Evolutionary conservation across 1,140 invertebrate genomes (phyloP), one percentile per base, ranked within the genome.

Genomic region (Thaumetopoea pityocampa): DNA sequence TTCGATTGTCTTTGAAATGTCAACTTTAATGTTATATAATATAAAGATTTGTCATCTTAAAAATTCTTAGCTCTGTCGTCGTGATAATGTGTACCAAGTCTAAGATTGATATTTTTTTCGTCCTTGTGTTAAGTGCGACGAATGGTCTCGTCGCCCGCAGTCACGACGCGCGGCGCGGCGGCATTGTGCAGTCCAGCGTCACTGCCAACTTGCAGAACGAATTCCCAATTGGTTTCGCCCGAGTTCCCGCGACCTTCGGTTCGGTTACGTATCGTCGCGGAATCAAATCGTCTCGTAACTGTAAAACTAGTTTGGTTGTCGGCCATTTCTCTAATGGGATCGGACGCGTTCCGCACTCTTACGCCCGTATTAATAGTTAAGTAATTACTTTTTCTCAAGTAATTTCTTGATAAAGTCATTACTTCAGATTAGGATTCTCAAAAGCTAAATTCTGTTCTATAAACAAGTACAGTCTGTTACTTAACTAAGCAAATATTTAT

Each of bases 281-380:
- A 77, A 74, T 71, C 61, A 57, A 71, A 71, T 66, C 51, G 50
- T 57, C 62, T 67, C 46, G 56, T 80, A 80, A 80, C 76, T 77
- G 76, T 79, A 54, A 73, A 80, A 78, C 77, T 76, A 78, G 71
- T 81, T 78, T 76, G 61, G 57, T 34, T 59, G 62, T 74, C 57
- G 49, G 59, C 46, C 59, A 57, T 54, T 62, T 63, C 69, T 74
- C 64, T 81, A 81, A 78, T 81, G 70, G 60, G 63, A 67, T 67
- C 60, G 58, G 64, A 67, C 60, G 59, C 54, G 69, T 67, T 68
- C 57, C 52, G 59, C 53, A 66, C 60, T 57, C 58, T 60, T 54
- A 51, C 44, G 59, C 57, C 58, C 65, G 65, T 74, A 68, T 74
- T 58, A 74, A 53, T n/a, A n/a, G n/a, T n/a, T n/a, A n/a, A n/a